phyloP scores from a whole-genome alignment of 2,797 vertebrate genomes.

The Phalanger gymnotis region DNA sequence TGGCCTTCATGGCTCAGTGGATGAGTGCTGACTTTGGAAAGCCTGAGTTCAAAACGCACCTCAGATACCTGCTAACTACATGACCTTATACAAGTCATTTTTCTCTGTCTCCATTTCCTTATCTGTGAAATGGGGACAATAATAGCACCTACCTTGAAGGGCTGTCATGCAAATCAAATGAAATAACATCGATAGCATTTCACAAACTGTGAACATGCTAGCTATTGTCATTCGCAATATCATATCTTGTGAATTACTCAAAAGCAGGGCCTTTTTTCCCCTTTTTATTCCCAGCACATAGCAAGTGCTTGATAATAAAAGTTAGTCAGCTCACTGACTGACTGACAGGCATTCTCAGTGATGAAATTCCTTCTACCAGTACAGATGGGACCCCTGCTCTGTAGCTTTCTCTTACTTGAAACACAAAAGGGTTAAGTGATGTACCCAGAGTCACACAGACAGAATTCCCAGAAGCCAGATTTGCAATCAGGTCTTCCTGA shows the following conservation, averaged over 20 bases:
- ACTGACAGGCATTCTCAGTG: neutral
- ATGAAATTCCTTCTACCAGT: neutral
- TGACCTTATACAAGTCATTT: neutral
- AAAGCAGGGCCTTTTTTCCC: neutral
- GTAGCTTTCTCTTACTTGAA: neutral
- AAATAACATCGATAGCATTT: neutral
- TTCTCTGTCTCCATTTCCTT: neutral
- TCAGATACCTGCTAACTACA: neutral
- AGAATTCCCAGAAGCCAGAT: neutral
- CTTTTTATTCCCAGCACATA: neutral
- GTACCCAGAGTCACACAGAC: neutral
- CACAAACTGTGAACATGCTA: neutral
- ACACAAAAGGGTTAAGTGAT: neutral
- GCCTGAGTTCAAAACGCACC: neutral
- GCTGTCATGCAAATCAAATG: slow-evolving; percentile 32
- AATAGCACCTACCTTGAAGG: neutral
- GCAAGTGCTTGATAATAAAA: neutral
- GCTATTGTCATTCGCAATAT: neutral
- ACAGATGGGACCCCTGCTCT: neutral
- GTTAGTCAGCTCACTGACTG: neutral
- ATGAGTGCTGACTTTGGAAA: neutral
- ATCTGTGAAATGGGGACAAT: neutral
- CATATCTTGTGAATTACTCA: neutral
- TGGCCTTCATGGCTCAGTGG: neutral
- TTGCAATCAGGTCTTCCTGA: neutral